Base-by-base conservation (phyloP, 2,888 invertebrate genomes). In the Tipula unca region DNA sequence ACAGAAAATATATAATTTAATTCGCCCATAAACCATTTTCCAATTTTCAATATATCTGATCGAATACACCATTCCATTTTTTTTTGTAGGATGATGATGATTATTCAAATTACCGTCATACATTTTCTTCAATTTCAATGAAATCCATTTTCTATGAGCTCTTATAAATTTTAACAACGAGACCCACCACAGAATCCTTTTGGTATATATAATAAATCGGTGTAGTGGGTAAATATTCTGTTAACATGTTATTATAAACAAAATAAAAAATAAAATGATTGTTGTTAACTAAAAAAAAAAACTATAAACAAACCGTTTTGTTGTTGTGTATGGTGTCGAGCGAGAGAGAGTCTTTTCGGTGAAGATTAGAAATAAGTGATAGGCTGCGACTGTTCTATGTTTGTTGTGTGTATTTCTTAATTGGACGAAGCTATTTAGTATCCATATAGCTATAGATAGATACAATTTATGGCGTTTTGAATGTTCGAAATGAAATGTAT, bases 101-200 rank as follows among this genome's bases (percentile, higher is more conserved):
- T 69, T 69, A 69, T 69, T 69, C 69, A 69, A 69, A 69, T 69
- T 69, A 69, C 25, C 69, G n/a, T 14, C n/a, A n/a, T n/a, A 8
- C 1, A 25, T 69, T 69, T 69, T 69, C 25, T 69, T 69, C 3
- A 10, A 20, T 20, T 69, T 20, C 69, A 69, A 69, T 6, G 69
- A 69, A 69, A 69, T 69, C 69, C 25, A 69, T 69, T 69, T 69
- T 69, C 69, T 69, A 69, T n/a, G n/a, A n/a, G n/a, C n/a, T n/a
- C 17, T 54, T 54, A 48, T 10, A 4, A 35, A 35, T 35, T 10
- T 10, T 42, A 42, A 36, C 36, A 36, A 6, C 13, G 69, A 69
- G 69, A 69, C 69, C 69, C 69, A 69, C 69, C 69, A 69, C 69
- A 69, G 69, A 0, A 69, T 69, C 69, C 69, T 69, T 69, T n/a